phyloP scores from a whole-genome alignment of 2,888 invertebrate genomes.

The Aphidoletes aphidimyza region DNA sequence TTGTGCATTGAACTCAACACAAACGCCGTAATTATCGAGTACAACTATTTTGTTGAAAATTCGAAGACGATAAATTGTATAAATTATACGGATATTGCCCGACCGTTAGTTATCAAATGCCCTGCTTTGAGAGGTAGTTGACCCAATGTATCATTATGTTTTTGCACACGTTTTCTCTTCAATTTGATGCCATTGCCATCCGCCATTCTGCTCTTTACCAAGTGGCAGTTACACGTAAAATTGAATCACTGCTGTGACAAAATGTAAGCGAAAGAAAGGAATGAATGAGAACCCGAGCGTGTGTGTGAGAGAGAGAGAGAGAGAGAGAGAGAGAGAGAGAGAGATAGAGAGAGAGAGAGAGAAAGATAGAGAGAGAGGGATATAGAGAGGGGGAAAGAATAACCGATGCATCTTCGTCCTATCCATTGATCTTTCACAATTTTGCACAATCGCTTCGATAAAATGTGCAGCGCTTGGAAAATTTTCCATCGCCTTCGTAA shows the following conservation, averaged over 20 bases:
- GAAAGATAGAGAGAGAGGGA: background rate
- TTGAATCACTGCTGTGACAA: background rate
- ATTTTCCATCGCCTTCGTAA: background rate
- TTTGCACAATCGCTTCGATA: background rate
- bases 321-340: background rate
- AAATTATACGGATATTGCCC: constrained; percentile 44
- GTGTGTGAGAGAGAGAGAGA: background rate
- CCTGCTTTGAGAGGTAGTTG: constrained; percentile 2
- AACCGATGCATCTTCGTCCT: background rate
- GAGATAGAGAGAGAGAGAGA: background rate
- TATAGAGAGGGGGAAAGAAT: too few relatives aligned
- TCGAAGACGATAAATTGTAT: constrained; percentile 39
- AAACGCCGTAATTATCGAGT: constrained; percentile 29
- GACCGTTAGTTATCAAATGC: constrained; percentile 5
- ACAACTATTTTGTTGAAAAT: background rate
- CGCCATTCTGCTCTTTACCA: background rate
- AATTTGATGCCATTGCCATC: background rate
- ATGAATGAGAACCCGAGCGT: background rate
- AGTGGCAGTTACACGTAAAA: background rate
- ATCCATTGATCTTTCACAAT: constrained; percentile 29
- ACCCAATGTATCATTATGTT: background rate
- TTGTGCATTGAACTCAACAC: constrained; percentile 1
- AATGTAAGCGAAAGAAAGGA: too few relatives aligned
- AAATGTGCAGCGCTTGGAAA: background rate
- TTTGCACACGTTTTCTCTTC: constrained; percentile 14